phyloP scores from a whole-genome alignment of 2,888 invertebrate species.

The Erebia epiphron region DNA sequence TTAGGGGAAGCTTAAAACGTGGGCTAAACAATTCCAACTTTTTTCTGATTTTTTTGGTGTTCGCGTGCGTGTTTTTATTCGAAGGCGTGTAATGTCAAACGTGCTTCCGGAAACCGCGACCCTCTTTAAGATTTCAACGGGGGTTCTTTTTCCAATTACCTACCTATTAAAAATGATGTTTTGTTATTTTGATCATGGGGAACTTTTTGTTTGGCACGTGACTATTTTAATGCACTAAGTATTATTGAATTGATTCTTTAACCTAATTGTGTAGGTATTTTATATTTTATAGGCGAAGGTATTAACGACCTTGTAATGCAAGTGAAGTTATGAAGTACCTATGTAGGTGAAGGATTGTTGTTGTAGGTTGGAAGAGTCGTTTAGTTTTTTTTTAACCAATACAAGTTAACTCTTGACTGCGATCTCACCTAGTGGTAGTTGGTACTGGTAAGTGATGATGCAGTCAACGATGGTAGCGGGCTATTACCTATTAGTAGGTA shows the following conservation, averaged over 20 bases:
- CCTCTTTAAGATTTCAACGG: conserved; percentile 55
- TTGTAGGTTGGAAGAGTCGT: too few species aligned
- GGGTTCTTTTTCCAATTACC: conserved; percentile 41
- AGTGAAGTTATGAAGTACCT: too few species aligned
- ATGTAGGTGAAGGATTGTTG: too few species aligned
- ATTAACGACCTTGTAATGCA: too few species aligned
- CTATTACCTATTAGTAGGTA: too few species aligned
- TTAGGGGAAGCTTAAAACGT: conserved; percentile 64
- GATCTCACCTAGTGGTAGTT: too few species aligned
- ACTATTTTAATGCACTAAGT: conserved; percentile 14
- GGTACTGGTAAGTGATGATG: too few species aligned
- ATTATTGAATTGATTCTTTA: conserved; percentile 3
- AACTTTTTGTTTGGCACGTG: conserved; percentile 35
- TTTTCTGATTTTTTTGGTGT: conserved; percentile 59
- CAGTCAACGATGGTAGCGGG: too few species aligned
- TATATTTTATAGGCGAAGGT: too few species aligned
- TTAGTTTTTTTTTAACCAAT: too few species aligned
- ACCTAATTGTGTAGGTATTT: too few species aligned
- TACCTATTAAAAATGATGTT: conserved; percentile 25
- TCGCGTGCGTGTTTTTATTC: conserved; percentile 68
- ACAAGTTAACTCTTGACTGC: too few species aligned
- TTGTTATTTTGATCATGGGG: conserved; percentile 19
- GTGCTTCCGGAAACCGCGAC: conserved; percentile 68
- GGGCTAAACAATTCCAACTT: conserved; percentile 64
- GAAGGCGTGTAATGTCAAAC: conserved; percentile 64